Conservation (phyloP, 2,888 invertebrate genomes). For the Cantharis flavilabris region DNA sequence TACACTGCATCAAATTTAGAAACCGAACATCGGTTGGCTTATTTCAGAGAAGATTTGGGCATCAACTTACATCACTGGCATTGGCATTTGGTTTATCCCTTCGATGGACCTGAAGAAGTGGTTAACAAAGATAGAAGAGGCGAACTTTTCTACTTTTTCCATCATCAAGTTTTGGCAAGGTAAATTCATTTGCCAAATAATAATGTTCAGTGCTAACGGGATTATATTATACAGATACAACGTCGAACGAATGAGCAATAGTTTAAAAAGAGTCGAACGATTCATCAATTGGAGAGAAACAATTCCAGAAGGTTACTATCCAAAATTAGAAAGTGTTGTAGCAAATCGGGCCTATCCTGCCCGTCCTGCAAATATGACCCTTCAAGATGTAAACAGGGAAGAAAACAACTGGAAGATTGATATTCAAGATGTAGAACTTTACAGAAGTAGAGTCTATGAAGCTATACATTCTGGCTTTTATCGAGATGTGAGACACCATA, state of each 20-base stretch:
- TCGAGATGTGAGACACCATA: slow-evolving; percentile 57
- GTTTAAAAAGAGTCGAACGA: slow-evolving; percentile 63
- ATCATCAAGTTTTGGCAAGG: slow-evolving; percentile 65
- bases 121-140: slow-evolving; percentile 79
- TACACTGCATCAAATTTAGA: slow-evolving; percentile 77
- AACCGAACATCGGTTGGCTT: slow-evolving; percentile 79
- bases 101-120: slow-evolving; percentile 64
- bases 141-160: slow-evolving; percentile 82
- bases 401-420: slow-evolving; percentile 68
- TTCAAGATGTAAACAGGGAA: slow-evolving; percentile 68
- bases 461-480: slow-evolving; percentile 69
- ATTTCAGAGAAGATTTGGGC: slow-evolving; percentile 85
- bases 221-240: slow-evolving; percentile 61
- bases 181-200: background rate
- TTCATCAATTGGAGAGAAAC: slow-evolving; percentile 67
- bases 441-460: slow-evolving; percentile 71
- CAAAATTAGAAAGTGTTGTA: slow-evolving; percentile 76
- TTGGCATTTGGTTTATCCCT: slow-evolving; percentile 88
- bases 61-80: slow-evolving; percentile 91
- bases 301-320: slow-evolving; percentile 77
- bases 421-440: slow-evolving; percentile 69
- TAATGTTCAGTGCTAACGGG: background rate
- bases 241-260: slow-evolving; percentile 72
- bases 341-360: slow-evolving; percentile 75
- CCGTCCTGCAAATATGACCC: slow-evolving; percentile 59